A percentile compares a stretch with the other conserved stretches of the same genome.
phyloP scores from a whole-genome alignment of 2,113 vertebrate genomes.

The Heterotilapia buettikoferi region DNA sequence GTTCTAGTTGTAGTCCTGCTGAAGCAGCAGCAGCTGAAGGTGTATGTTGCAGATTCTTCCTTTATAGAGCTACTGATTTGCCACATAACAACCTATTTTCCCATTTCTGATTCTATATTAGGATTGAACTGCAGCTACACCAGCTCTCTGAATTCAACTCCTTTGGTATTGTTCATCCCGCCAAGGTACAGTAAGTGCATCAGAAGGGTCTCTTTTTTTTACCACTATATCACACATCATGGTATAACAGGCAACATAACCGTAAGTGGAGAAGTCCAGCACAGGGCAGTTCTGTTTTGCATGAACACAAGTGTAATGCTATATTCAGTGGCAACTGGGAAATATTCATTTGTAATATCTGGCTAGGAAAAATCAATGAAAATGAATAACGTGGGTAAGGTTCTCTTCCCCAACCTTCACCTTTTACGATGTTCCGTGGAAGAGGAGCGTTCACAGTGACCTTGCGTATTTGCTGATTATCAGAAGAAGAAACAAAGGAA shows the following conservation, averaged over 20 bases:
- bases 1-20: background rate
- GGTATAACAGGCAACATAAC: background rate
- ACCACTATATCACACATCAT: background rate
- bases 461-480: background rate
- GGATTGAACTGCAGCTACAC: constrained; percentile 85
- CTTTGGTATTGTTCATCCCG: constrained; percentile 79
- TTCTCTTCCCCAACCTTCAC: background rate
- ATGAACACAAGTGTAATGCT: background rate
- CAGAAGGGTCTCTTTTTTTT: background rate
- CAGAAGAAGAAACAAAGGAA: background rate
- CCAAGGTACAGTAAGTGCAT: constrained; percentile 73
- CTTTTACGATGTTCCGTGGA: background rate
- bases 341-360: background rate
- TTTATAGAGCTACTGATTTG: background rate
- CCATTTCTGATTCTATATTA: constrained; percentile 26
- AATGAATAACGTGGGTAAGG: background rate
- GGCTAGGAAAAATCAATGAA: background rate
- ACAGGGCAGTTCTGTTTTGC: background rate
- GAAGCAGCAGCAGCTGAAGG: background rate
- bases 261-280: background rate
- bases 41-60: background rate
- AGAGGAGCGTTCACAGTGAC: background rate
- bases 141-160: constrained; percentile 76
- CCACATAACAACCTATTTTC: background rate
- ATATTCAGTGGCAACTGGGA: background rate